Evolutionary conservation across 2,888 invertebrate species (phyloP).

Genomic region (Tetheella fluctuosa): DNA sequence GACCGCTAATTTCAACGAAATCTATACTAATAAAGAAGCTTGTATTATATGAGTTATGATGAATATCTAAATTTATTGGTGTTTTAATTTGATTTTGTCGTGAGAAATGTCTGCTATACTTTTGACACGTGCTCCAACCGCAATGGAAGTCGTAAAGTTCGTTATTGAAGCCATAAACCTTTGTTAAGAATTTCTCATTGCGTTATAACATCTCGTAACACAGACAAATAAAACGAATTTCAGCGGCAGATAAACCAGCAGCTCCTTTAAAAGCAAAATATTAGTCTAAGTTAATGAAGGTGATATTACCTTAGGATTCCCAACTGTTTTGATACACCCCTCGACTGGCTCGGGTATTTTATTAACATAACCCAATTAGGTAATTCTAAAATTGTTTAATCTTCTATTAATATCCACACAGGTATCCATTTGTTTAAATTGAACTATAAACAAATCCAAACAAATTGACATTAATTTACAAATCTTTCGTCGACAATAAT

Average conservation of each 20-base stretch:
- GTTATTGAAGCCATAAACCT: conserved; percentile 76
- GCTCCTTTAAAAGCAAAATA: conserved; percentile 45
- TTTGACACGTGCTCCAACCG: conserved; percentile 66
- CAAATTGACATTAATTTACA: conserved; percentile 27
- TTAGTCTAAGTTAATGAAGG: conserved; percentile 50
- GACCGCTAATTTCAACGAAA: conserved; percentile 16
- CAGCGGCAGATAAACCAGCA: conserved; percentile 38
- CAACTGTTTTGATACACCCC: conserved; percentile 36
- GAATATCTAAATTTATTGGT: conserved; percentile 6
- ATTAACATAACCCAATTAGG: conserved; percentile 2
- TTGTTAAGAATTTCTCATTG: conserved; percentile 73
- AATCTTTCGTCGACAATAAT: conserved; percentile 30
- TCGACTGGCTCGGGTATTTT: conserved; percentile 22
- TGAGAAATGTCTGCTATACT: conserved; percentile 46
- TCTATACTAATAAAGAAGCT: too few species aligned
- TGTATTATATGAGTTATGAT: conserved; percentile 5
- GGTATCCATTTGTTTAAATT: conserved; percentile 8
- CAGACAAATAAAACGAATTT: conserved; percentile 57
- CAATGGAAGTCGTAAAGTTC: conserved; percentile 69
- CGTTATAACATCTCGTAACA: conserved; percentile 58
- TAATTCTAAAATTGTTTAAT: conserved; percentile 28
- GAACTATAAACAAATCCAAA: conserved; percentile 17
- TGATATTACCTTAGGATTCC: conserved; percentile 42
- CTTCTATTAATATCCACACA: conserved; percentile 10
- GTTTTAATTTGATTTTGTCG: conserved; percentile 47